Evolutionary conservation across 2,113 vertebrate species (phyloP), one percentile per base, ranked within the genome.

Genomic region (Pollimyrus isidori): DNA sequence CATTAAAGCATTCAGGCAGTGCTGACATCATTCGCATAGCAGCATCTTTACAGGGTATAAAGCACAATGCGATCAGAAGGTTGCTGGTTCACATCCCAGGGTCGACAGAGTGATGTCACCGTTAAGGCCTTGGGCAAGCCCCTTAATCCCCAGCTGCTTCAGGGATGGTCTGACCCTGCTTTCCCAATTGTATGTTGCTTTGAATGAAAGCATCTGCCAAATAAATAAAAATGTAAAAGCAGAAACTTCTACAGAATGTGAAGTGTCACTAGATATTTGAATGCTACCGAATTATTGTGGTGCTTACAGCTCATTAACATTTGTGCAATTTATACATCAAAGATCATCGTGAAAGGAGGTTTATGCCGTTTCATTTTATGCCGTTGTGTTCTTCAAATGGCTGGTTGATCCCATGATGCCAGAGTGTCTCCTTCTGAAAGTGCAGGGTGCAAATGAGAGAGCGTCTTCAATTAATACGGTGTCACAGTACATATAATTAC

Each of bases 281-380:
- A 87, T 13, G 48, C 26, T 15, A 86, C n/a, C 7, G 85, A 87
- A 86, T 56, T 39, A 42, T 15, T 87, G 50, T 53, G 85, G 13
- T 53, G 50, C 39, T 46, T 39, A 87, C 19, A 87, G 85, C 13
- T 87, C 85, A 39, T 87, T 65, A 45, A 65, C 87, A 87, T 87
- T 87, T 65, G 21, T 87, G 35, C 53, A 39, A 45, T 62, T 62
- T 62, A 62, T 30, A 65, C 87, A 45, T 65, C 17, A 65, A 62
- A 42, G 53, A 62, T 6, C 30, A n/a, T 45, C 15, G 10, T 65
- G 21, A 87, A 46, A 87, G 39, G 62, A 13, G 7, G 5, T 19
- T 35, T 21, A 69, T 30, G 62, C 62, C 10, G 15, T 19, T 56
- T 65, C 13, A 62, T 87, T 45, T 87, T 21, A 19, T 30, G 21